phyloP scores from a whole-genome alignment of 2,888 invertebrate genomes.

The Cyaniris semiargus region DNA sequence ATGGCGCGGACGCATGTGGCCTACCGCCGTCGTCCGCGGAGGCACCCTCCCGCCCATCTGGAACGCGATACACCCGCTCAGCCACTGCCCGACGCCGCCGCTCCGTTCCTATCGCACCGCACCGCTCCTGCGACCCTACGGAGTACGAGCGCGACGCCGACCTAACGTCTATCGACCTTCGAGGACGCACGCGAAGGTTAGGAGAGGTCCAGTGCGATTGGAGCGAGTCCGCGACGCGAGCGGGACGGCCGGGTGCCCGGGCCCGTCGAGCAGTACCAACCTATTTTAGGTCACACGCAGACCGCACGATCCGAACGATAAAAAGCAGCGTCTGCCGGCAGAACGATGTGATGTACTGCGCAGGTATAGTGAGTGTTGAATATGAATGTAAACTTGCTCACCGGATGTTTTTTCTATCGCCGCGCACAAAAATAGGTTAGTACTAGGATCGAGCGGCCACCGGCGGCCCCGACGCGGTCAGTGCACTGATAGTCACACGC shows the following conservation, averaged over 20 bases:
- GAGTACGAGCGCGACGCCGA: slow-evolving; percentile 37
- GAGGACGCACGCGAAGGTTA: slow-evolving; percentile 56
- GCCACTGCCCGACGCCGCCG: slow-evolving; percentile 65
- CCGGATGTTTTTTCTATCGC: slow-evolving; percentile 46
- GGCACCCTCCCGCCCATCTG: slow-evolving; percentile 70
- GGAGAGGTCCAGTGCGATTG: slow-evolving; percentile 78
- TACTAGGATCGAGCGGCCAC: slow-evolving; percentile 71
- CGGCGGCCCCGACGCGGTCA: slow-evolving; percentile 75
- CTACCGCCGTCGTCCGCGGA: slow-evolving; percentile 70
- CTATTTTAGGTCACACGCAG: slow-evolving; percentile 46
- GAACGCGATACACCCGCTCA: slow-evolving; percentile 77
- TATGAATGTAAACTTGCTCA: slow-evolving; percentile 43
- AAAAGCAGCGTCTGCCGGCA: slow-evolving; percentile 35
- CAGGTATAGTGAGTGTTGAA: slow-evolving; percentile 40
- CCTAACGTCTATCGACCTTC: slow-evolving; percentile 32
- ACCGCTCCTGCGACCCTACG: slow-evolving; percentile 62
- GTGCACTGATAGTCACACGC: slow-evolving; percentile 76
- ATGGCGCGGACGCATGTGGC: slow-evolving; percentile 77
- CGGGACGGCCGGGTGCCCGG: slow-evolving; percentile 66
- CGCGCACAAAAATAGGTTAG: slow-evolving; percentile 70
- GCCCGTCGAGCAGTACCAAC: slow-evolving; percentile 67
- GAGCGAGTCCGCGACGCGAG: slow-evolving; percentile 70
- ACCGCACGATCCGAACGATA: slow-evolving; percentile 36
- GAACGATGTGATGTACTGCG: slow-evolving; percentile 35
- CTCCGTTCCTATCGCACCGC: slow-evolving; percentile 74